Conservation (phyloP, 2,113 vertebrate species). For the Pavo muticus region DNA sequence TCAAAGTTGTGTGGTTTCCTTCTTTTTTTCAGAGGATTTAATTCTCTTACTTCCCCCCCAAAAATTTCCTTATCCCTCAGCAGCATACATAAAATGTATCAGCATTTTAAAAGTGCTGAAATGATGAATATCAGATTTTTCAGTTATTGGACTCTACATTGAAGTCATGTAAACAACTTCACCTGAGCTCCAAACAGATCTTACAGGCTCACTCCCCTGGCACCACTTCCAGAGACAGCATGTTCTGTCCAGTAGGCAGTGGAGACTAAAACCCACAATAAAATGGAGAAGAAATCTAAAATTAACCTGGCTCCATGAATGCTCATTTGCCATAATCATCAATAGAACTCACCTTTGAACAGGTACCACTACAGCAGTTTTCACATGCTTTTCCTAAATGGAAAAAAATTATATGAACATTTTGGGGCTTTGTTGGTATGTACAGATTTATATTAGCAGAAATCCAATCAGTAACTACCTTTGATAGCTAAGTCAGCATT, state of each 20-base stretch:
- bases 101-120: not conserved
- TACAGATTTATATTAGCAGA: not conserved
- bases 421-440: not conserved
- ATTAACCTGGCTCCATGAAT: not conserved
- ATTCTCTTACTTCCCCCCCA: not conserved
- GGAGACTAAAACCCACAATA: not conserved
- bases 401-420: accelerated
- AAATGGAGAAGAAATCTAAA: not conserved
- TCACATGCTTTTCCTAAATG: not conserved
- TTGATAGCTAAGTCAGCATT: not conserved
- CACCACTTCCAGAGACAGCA: not conserved
- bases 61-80: not conserved
- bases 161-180: not conserved
- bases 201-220: not conserved
- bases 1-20: not conserved
- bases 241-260: not conserved
- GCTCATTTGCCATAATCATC: not conserved
- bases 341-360: not conserved
- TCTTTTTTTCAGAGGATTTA: not conserved
- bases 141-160: not conserved
- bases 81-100: not conserved
- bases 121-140: not conserved
- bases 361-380: not conserved
- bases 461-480: not conserved
- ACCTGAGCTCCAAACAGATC: not conserved